These are phyloP conservation scores for Tuberolachnus salignus DNA, from an alignment of 2,888 invertebrate species.

Conservation along the genomic window DNA sequence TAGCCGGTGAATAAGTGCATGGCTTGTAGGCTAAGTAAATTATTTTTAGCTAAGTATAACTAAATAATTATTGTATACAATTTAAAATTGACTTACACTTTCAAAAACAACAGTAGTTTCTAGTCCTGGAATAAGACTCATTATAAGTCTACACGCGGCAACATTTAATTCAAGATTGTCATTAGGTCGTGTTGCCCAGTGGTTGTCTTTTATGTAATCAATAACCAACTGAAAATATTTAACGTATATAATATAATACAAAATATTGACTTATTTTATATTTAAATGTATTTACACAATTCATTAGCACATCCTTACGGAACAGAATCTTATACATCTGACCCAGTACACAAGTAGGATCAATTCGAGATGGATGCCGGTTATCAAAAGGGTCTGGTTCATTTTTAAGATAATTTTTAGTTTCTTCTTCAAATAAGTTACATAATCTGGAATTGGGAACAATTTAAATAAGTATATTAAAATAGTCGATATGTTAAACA, in stretches of 20 bases:
- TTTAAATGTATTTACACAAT: conserved; percentile 70
- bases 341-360: conserved; percentile 90
- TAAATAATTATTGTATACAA: background rate
- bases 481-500: too few relatives aligned
- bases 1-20: conserved; percentile 81
- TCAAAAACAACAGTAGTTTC: conserved; percentile 95
- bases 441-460: conserved; percentile 70
- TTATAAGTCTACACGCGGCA: conserved; percentile 85
- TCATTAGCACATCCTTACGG: conserved; percentile 94
- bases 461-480: too few relatives aligned
- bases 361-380: conserved; percentile 90
- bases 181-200: conserved; percentile 75
- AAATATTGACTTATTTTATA: background rate
- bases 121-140: conserved; percentile 92
- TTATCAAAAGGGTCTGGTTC: conserved; percentile 99
- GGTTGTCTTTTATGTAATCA: conserved; percentile 87
- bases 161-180: conserved; percentile 82
- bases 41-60: background rate
- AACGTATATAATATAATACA: conserved; percentile 9
- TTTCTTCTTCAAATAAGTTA: conserved; percentile 90
- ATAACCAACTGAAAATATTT: conserved; percentile 75
- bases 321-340: conserved; percentile 90
- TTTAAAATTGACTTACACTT: conserved; percentile 62
- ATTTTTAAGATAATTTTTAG: conserved; percentile 91
- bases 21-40: conserved; percentile 71